phyloP scores from a whole-genome alignment of 2,888 invertebrate genomes.

The Drosophila fungiperda region DNA sequence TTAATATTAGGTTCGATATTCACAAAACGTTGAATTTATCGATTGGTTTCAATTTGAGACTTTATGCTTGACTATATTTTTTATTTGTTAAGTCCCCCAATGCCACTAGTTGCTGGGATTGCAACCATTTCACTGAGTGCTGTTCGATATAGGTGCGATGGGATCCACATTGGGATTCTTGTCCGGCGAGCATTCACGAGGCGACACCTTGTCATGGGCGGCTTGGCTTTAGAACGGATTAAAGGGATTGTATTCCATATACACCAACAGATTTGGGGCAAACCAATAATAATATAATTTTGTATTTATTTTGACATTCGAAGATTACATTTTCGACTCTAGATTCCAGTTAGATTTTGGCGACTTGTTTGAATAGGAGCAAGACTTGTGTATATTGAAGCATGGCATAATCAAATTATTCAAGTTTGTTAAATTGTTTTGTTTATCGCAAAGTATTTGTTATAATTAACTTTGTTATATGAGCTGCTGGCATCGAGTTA shows the following conservation, averaged over 20 bases:
- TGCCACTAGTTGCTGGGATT: conserved; percentile 1
- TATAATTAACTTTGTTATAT: not conserved
- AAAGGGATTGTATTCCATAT: conserved; percentile 22
- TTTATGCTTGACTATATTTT: not conserved
- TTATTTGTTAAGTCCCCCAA: not conserved
- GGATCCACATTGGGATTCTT: not conserved
- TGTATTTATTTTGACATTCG: not conserved
- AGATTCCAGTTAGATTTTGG: not conserved
- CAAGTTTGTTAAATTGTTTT: not conserved
- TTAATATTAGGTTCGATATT: not conserved
- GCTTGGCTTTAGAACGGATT: conserved; percentile 39
- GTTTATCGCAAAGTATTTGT: not conserved
- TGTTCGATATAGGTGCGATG: not conserved
- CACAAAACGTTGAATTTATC: not conserved
- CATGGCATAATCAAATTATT: not conserved
- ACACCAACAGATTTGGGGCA: not conserved
- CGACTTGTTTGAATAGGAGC: not conserved
- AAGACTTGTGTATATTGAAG: not conserved
- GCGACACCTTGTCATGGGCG: not conserved
- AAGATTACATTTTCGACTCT: not conserved
- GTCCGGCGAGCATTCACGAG: conserved; percentile 18
- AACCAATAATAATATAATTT: conserved; percentile 18
- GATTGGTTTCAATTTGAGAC: not conserved
- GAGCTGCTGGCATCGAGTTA: conserved; percentile 1
- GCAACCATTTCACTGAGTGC: not conserved